These are phyloP conservation scores for Microcebus murinus DNA, from an alignment of 2,113 vertebrate genomes.

Conservation along the genomic window DNA sequence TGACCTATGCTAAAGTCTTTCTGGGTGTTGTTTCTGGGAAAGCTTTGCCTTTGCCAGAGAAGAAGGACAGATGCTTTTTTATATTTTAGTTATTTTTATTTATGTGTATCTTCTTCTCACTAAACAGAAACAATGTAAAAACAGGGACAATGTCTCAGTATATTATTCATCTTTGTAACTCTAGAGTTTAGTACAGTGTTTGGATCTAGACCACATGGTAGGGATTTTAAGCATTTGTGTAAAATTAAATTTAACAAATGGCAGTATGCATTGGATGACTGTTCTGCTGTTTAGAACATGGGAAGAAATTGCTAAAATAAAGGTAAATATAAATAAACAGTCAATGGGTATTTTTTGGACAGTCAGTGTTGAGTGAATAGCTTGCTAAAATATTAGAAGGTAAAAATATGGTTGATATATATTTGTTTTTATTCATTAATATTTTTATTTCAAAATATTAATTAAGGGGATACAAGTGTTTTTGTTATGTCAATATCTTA, in stretches of 20 bases:
- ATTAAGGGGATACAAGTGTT: too few relatives aligned
- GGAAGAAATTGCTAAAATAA: background rate
- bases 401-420: background rate
- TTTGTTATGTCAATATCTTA: too few relatives aligned
- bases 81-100: too few relatives aligned
- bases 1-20: background rate
- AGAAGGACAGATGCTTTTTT: background rate
- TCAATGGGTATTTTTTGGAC: background rate
- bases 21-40: background rate
- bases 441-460: too few relatives aligned
- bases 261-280: background rate
- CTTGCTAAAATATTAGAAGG: conserved; percentile 41
- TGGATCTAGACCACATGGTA: background rate
- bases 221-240: conserved; percentile 9
- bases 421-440: background rate
- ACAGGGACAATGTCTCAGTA: background rate
- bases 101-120: too few relatives aligned
- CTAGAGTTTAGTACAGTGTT: background rate
- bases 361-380: background rate
- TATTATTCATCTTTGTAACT: background rate
- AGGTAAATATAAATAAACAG: background rate
- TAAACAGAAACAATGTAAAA: background rate
- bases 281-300: conserved; percentile 30
- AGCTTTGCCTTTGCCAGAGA: background rate
- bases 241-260: background rate